Conservation (phyloP, 2,888 invertebrate genomes). For the Protodeltote pygarga region DNA sequence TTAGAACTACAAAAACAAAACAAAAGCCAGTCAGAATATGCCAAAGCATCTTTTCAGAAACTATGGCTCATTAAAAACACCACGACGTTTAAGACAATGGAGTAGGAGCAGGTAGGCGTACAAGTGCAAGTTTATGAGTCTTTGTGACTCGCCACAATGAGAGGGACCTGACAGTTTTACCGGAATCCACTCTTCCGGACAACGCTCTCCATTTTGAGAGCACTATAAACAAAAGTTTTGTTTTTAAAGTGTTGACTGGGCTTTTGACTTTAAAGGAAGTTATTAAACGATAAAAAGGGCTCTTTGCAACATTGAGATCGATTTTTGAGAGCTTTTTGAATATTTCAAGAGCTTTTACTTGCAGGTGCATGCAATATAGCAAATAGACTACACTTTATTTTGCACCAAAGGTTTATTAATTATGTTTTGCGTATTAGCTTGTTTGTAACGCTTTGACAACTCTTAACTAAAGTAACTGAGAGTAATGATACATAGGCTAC, state of each 20-base stretch:
- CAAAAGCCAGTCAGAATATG: not conserved
- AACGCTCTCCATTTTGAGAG: slow-evolving; percentile 48
- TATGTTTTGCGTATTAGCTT: too few species aligned
- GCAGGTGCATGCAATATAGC: too few species aligned
- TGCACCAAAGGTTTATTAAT: too few species aligned
- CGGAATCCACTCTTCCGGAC: slow-evolving; percentile 53
- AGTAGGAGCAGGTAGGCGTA: slow-evolving; percentile 44
- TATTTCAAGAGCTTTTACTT: not conserved
- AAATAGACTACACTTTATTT: too few species aligned
- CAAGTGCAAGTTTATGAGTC: slow-evolving; percentile 64
- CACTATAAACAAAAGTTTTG: slow-evolving; percentile 43
- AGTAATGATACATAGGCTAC: too few species aligned
- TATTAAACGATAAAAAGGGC: slow-evolving; percentile 36
- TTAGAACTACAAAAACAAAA: not conserved
- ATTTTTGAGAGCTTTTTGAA: not conserved
- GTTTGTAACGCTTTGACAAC: too few species aligned
- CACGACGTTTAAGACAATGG: slow-evolving; percentile 39
- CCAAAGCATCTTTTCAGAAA: slow-evolving; percentile 7
- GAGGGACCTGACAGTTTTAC: slow-evolving; percentile 59
- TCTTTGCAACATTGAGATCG: slow-evolving; percentile 6
- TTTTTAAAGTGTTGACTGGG: slow-evolving; percentile 34
- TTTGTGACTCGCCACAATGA: slow-evolving; percentile 61
- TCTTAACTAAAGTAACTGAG: too few species aligned
- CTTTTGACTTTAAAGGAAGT: slow-evolving; percentile 42
- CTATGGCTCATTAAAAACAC: slow-evolving; percentile 37